Base-by-base conservation (phyloP, 2,888 invertebrate genomes). In the Tupiocoris notatus region DNA sequence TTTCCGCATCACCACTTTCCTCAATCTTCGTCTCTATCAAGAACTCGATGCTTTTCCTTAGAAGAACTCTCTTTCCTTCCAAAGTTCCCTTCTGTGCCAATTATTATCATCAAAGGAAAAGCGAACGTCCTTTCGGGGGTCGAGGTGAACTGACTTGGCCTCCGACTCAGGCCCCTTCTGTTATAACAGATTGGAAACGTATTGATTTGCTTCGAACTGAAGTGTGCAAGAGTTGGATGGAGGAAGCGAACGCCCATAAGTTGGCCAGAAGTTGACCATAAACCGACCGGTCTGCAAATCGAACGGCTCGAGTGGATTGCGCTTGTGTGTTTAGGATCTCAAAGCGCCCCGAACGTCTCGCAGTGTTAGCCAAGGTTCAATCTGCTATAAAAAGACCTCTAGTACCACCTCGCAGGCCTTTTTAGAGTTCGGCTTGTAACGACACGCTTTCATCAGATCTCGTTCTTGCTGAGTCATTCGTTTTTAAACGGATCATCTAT, bases 41-140 rank as follows among this genome's bases (percentile, higher is more conserved):
- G 65, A 65, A 65, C 39, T 20, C 66, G 22, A 22, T n/a, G 56
- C 57, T 54, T 57, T 57, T 64, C 18, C 67, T 54, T 21, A 21
- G 56, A 67, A 56, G 23, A 57, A 22, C 56, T 67, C 57, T 39
- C 39, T 39, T 39, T 39, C 39, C 39, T 39, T 12, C 39, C 12
- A 39, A 39, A 39, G 39, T 39, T 39, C 39, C 39, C 39, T 39
- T 39, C 39, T 39, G 54, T 67, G 56, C 67, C 67, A 67, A 67
- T 67, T 57, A 67, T 67, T 67, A 67, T 56, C 57, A 67, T 67
- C 67, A 67, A 57, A 67, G 67, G 67, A 65, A 39, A 39, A 39
- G 39, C 6, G 39, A 39, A 39, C 39, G 39, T 39, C 39, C 39
- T 39, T 39, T 39, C 39, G 39, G 39, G 39, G 39, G 39, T 39